phyloP scores from a whole-genome alignment of 2,113 vertebrate genomes.

The Acinonyx jubatus region DNA sequence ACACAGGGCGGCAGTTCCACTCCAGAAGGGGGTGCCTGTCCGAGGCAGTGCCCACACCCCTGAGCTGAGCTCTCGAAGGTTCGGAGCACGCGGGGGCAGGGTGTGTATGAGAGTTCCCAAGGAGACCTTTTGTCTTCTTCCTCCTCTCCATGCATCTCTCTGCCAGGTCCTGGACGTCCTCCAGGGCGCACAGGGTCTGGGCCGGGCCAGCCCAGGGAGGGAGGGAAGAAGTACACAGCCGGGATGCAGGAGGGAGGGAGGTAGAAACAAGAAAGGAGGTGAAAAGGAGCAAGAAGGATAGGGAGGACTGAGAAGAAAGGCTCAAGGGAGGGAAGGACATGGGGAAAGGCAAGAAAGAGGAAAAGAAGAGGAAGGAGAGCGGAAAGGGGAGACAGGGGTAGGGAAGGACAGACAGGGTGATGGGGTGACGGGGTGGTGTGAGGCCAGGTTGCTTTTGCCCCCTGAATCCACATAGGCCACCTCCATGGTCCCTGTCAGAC shows the following conservation, averaged over 20 bases:
- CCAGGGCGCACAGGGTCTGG: not conserved
- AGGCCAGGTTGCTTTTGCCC: not conserved
- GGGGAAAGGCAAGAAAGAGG: not conserved
- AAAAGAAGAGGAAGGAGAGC: not conserved
- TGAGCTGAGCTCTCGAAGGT: not conserved
- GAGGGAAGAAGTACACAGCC: conserved; percentile 68
- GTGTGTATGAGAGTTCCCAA: not conserved
- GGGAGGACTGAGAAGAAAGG: not conserved
- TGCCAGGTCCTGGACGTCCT: not conserved
- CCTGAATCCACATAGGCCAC: not conserved
- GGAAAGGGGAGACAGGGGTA: not conserved
- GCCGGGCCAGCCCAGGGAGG: not conserved
- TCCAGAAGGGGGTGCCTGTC: not conserved
- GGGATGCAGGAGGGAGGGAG: not conserved
- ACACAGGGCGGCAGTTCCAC: not conserved
- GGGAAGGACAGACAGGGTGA: not conserved
- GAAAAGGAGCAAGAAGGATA: not conserved
- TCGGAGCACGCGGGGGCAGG: not conserved
- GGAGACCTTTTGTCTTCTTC: not conserved
- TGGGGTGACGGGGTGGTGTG: not conserved
- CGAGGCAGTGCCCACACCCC: not conserved
- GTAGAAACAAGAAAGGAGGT: not conserved
- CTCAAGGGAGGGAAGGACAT: not conserved
- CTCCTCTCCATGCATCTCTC: not conserved
- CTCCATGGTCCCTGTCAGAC: not conserved